Conservation (phyloP, 2,888 invertebrate genomes). For the Emmelina monodactyla region DNA sequence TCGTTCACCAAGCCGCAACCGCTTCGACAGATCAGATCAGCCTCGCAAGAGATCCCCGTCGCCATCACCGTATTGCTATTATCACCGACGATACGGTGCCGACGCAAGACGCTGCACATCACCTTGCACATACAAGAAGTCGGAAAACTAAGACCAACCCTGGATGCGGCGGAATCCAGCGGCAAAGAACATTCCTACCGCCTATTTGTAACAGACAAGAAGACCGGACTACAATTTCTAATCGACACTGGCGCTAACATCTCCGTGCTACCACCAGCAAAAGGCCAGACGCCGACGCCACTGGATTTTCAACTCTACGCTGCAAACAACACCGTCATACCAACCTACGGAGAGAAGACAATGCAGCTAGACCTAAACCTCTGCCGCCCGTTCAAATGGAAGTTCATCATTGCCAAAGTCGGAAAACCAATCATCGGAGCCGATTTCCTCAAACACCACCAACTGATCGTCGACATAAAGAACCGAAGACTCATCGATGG, state of each 20-base stretch:
- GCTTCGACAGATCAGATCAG: neutral
- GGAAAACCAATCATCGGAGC: conserved; percentile 1
- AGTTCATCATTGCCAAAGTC: conserved; percentile 4
- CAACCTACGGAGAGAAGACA: conserved; percentile 5
- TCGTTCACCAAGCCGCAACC: neutral
- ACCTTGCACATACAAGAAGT: conserved; percentile 3
- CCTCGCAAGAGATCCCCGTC: neutral
- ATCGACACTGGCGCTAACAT: conserved; percentile 1
- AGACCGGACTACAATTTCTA: conserved; percentile 4
- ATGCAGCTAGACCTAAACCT: conserved; percentile 4
- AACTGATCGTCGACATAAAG: conserved; percentile 3
- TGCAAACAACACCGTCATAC: conserved; percentile 6
- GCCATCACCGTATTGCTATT: conserved; percentile 7
- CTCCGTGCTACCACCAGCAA: neutral
- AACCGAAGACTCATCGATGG: conserved; percentile 1
- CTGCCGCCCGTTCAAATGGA: conserved; percentile 6
- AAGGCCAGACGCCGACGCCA: neutral
- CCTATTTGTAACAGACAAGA: conserved; percentile 12
- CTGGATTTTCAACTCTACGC: conserved; percentile 4
- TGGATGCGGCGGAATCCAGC: conserved; percentile 10
- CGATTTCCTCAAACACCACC: neutral
- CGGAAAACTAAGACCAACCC: conserved; percentile 5
- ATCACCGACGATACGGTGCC: conserved; percentile 11
- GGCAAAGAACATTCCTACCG: conserved; percentile 6
- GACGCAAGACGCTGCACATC: conserved; percentile 4